A percentile compares a stretch with the other conserved stretches of the same genome.
Evolutionary conservation across 1,140 invertebrate genomes (phyloP).

Genomic region (Capitella teleta): DNA sequence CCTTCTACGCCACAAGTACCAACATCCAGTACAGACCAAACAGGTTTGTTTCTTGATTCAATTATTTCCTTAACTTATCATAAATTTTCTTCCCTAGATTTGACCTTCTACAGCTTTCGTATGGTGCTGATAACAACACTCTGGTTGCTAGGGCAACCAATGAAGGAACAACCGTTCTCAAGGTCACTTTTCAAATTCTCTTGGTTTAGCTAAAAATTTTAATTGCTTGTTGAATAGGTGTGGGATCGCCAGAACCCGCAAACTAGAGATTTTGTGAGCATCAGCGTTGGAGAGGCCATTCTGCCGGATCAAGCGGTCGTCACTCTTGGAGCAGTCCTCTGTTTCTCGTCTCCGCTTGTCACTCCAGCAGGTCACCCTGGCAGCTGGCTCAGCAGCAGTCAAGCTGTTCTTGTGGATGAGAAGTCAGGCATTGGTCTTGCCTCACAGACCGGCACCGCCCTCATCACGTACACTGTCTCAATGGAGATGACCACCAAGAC

Average conservation of each 20-base stretch:
- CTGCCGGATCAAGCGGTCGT: slow-evolving; percentile 22
- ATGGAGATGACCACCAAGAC: neutral
- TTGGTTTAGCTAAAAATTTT: neutral
- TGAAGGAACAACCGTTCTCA: slow-evolving; percentile 40
- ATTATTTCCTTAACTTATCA: neutral
- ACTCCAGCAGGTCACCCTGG: neutral
- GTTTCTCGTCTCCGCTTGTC: slow-evolving; percentile 34
- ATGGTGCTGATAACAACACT: slow-evolving; percentile 37
- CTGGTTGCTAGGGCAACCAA: slow-evolving; percentile 36
- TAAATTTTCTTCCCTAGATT: slow-evolving; percentile 22
- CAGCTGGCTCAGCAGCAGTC: neutral
- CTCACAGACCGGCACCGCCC: neutral
- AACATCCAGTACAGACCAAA: slow-evolving; percentile 37
- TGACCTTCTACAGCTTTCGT: slow-evolving; percentile 37
- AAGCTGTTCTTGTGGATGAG: neutral
- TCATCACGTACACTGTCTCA: neutral
- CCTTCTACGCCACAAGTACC: slow-evolving; percentile 39
- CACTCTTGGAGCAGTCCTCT: slow-evolving; percentile 33
- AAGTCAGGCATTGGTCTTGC: neutral
- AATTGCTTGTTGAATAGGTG: neutral
- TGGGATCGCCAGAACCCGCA: neutral
- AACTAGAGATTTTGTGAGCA: slow-evolving; percentile 31
- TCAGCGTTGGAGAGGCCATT: slow-evolving; percentile 36
- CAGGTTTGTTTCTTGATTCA: slow-evolving; percentile 23
- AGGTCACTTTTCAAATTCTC: slow-evolving; percentile 20